phyloP scores from a whole-genome alignment of 2,888 invertebrate species.

The Leptopilina drosophilae region DNA sequence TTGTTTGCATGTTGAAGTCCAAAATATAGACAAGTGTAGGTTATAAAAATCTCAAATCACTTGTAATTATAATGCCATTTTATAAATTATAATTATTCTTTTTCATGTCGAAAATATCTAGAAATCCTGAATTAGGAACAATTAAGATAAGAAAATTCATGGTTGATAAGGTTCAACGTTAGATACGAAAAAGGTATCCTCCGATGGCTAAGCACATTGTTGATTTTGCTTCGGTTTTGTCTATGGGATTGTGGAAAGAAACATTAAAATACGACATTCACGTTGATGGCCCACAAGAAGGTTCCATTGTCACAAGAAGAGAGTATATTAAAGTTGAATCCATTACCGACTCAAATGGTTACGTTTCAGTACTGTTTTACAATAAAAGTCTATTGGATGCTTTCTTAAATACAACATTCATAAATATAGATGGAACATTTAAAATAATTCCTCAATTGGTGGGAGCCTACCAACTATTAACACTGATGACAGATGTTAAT shows the following conservation, averaged over 20 bases:
- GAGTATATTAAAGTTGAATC: not conserved
- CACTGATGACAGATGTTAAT: not conserved
- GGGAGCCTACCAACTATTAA: not conserved
- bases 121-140: not conserved
- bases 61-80: too few relatives aligned
- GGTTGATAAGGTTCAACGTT: not conserved
- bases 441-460: not conserved
- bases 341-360: not conserved
- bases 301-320: not conserved
- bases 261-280: not conserved
- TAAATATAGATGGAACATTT: not conserved
- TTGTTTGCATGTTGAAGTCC: too few relatives aligned
- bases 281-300: not conserved
- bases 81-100: too few relatives aligned
- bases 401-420: not conserved
- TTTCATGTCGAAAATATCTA: not conserved
- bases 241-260: not conserved
- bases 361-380: not conserved
- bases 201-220: not conserved
- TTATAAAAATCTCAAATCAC: too few relatives aligned
- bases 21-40: too few relatives aligned
- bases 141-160: not conserved
- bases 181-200: not conserved
- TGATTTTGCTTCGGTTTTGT: not conserved
- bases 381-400: not conserved